These are phyloP conservation scores for Channa argus DNA, from an alignment of 2,113 vertebrate species.

Conservation along the genomic window DNA sequence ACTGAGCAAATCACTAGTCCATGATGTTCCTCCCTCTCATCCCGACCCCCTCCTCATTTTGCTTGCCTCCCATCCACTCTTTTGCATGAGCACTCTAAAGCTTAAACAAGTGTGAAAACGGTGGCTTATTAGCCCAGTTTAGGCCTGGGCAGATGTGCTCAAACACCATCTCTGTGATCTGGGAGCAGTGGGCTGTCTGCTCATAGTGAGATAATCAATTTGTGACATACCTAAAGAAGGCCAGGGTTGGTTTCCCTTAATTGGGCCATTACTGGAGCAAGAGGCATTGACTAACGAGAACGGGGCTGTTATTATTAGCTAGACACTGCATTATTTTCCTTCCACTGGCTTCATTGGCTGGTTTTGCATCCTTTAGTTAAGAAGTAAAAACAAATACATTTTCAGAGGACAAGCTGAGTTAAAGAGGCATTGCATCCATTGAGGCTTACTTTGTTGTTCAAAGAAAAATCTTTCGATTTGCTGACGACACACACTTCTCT, in stretches of 20 bases:
- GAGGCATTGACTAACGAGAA: conserved; percentile 71
- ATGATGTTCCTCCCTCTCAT: conserved; percentile 41
- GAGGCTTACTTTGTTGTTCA: not conserved
- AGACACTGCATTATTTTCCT: conserved; percentile 55
- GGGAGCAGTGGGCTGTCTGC: conserved; percentile 63
- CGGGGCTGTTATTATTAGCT: conserved; percentile 63
- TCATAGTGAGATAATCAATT: conserved; percentile 79
- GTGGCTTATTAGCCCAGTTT: conserved; percentile 73
- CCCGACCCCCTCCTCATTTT: conserved; percentile 9
- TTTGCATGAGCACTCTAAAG: conserved; percentile 69
- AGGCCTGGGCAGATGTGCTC: conserved; percentile 48
- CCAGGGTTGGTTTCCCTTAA: conserved; percentile 70
- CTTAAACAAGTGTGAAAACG: conserved; percentile 80
- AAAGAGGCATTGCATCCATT: conserved; percentile 12
- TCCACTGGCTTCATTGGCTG: conserved; percentile 56
- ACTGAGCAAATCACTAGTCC: conserved; percentile 14
- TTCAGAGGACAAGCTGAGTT: conserved; percentile 13
- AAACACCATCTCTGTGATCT: conserved; percentile 63
- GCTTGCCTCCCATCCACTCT: conserved; percentile 10
- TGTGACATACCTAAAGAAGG: conserved; percentile 74
- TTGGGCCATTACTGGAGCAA: conserved; percentile 76
- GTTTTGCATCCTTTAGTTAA: conserved; percentile 52
- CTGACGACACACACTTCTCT: conserved; percentile 20
- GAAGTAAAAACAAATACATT: conserved; percentile 33
- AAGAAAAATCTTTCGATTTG: conserved; percentile 26